Conservation (phyloP, 2,113 vertebrate genomes). For the Ceratotherium simum region DNA sequence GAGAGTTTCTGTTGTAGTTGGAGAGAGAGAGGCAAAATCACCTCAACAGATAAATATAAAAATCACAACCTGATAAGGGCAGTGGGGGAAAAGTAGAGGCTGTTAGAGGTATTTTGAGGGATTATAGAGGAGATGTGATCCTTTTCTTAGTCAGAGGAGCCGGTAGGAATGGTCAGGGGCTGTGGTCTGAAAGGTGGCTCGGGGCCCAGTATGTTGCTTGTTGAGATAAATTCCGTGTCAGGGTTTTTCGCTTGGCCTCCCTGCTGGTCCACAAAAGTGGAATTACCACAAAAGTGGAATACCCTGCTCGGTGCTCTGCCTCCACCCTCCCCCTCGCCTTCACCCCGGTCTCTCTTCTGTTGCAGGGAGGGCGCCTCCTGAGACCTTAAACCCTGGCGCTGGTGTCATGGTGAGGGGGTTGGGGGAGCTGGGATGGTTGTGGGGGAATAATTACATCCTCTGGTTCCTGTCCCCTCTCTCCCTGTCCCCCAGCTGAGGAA, state of each 20-base stretch:
- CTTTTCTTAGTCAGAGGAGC: not conserved
- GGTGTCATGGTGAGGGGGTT: constrained; percentile 31
- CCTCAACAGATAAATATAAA: not conserved
- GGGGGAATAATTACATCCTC: not conserved
- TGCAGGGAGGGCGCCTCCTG: constrained; percentile 13
- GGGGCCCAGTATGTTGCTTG: not conserved
- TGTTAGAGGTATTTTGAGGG: not conserved
- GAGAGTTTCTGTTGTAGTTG: not conserved
- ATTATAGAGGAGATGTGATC: not conserved
- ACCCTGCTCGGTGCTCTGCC: not conserved
- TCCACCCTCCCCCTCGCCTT: not conserved
- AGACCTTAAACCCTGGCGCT: not conserved
- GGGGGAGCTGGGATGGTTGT: not conserved
- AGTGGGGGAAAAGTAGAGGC: not conserved
- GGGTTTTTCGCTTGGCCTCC: not conserved
- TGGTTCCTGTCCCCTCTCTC: not conserved
- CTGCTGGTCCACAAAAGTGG: not conserved
- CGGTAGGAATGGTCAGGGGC: not conserved
- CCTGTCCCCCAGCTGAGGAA: not conserved
- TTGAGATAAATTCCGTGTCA: not conserved
- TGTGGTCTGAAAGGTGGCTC: not conserved
- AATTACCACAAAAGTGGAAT: not conserved
- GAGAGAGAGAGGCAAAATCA: not conserved
- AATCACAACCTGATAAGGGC: not conserved
- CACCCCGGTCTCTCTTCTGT: not conserved